Evolutionary conservation across 1,140 invertebrate species (phyloP), one percentile per base, ranked within the genome.

Genomic region (Drosophila kohkoa): DNA sequence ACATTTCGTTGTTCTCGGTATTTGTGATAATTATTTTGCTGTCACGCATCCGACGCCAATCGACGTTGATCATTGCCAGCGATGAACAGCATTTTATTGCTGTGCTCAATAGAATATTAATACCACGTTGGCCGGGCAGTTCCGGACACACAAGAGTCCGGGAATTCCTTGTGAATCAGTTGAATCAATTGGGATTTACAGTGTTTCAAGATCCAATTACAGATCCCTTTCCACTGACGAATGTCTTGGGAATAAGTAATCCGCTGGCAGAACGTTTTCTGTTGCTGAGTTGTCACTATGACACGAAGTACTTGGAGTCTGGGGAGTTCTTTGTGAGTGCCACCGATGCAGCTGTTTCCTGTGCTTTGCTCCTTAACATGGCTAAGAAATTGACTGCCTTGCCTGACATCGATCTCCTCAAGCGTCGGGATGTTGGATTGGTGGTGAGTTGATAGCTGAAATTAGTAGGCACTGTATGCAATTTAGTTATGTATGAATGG

Each of bases 81-180:
- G 94, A 96, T 82, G 90, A 93, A 43, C 81, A 83, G 5, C 93
- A 96, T 77, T 95, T 96, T 60, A 93, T 94, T 38, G 80, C 93
- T 32, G 91, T 95, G 6, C 92, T 97, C 35, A 92, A 95, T 64
- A 94, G 95, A 67, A 95, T 97, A 48, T 93, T 97, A 20, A 93
- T 96, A 57, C 95, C 95, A 41, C 93, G 96, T 82, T 95, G 96
- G 7, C 96, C 96, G 6, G 96, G 95, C 1, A 95, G 94, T 3
- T 79, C 92, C 5, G 94, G 94, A 32, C 96, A 97, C 82, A 80
- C 93, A 30, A 93, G 92, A 92, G 96, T 97, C 2, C 94, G 94
- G 81, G 88, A 96, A 70, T 97, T 95, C 82, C 96, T 83, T 11
- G 20, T 46, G 8, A 25, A 59, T 0, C 52, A 75, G 28, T 28